phyloP scores from a whole-genome alignment of 2,888 invertebrate genomes.

The Drosophila anceps region DNA sequence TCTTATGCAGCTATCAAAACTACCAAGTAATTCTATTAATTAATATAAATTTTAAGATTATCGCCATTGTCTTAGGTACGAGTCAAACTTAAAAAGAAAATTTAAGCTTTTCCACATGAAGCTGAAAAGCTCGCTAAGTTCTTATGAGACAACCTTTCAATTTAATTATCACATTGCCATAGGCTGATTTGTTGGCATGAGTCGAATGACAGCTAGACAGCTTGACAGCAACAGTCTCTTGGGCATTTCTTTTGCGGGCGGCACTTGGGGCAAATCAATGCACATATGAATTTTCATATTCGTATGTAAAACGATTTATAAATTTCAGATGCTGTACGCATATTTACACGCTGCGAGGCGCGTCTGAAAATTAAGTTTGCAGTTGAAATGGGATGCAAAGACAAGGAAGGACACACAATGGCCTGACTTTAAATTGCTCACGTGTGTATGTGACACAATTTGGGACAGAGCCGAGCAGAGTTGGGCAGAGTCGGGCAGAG shows the following conservation, averaged over 20 bases:
- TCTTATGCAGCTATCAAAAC: too few species aligned
- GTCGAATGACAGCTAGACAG: neutral
- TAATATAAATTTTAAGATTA: too few species aligned
- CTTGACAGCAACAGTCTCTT: neutral
- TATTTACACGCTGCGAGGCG: constrained; percentile 58
- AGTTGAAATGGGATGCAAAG: constrained; percentile 68
- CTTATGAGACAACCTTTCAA: neutral
- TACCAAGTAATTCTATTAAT: too few species aligned
- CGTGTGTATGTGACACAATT: constrained; percentile 78
- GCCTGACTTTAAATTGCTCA: constrained; percentile 76
- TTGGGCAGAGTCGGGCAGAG: neutral
- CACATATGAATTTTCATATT: constrained; percentile 58
- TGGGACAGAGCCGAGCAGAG: constrained; percentile 19
- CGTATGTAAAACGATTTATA: constrained; percentile 73
- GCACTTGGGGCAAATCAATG: constrained; percentile 58
- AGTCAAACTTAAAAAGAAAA: too few species aligned
- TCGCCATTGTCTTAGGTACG: too few species aligned
- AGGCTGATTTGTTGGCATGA: neutral
- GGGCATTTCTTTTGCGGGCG: neutral
- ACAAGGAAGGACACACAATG: constrained; percentile 20
- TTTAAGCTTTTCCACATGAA: too few species aligned
- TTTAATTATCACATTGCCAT: neutral
- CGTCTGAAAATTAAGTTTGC: constrained; percentile 75
- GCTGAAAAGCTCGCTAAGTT: neutral
- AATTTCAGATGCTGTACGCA: constrained; percentile 60